Evolutionary conservation across 2,888 invertebrate genomes (phyloP).

Genomic region (Polyommatus icarus): DNA sequence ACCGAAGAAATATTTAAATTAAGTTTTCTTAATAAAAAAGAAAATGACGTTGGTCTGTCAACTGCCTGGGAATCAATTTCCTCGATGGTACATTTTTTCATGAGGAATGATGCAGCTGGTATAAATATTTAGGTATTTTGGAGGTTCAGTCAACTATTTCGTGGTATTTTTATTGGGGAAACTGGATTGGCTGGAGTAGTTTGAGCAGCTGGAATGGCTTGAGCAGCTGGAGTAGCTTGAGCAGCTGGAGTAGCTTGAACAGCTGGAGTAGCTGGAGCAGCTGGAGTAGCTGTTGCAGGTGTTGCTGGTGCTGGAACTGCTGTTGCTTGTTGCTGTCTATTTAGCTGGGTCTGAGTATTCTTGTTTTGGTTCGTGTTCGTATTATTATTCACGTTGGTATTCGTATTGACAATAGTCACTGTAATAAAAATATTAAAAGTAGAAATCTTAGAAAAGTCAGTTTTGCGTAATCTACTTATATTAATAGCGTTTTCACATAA

Average conservation of each 20-base stretch:
- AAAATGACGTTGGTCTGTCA: no score
- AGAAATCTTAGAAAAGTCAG: no score
- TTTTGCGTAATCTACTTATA: no score
- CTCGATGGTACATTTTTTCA: no score
- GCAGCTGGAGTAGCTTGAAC: neutral
- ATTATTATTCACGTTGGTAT: neutral
- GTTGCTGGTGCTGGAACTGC: neutral
- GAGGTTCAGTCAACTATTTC: neutral
- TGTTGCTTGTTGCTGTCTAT: neutral
- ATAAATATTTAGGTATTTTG: neutral
- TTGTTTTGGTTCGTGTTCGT: neutral
- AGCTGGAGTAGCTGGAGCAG: neutral
- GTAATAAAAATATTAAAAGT: neutral
- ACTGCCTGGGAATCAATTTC: no score
- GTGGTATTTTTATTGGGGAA: neutral
- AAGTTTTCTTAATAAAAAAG: no score
- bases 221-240: neutral
- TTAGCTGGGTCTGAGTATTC: neutral
- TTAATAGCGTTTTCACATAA: no score
- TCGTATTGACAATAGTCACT: neutral
- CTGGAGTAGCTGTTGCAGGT: neutral
- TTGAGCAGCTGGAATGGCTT: neutral
- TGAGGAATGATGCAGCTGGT: neutral
- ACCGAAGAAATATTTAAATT: neutral
- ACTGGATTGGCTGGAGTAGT: neutral